A percentile compares a stretch with the other conserved stretches of the same genome.
Conservation (phyloP, 92 coral and sea anemone species). For the Palythoa grandiflora region DNA sequence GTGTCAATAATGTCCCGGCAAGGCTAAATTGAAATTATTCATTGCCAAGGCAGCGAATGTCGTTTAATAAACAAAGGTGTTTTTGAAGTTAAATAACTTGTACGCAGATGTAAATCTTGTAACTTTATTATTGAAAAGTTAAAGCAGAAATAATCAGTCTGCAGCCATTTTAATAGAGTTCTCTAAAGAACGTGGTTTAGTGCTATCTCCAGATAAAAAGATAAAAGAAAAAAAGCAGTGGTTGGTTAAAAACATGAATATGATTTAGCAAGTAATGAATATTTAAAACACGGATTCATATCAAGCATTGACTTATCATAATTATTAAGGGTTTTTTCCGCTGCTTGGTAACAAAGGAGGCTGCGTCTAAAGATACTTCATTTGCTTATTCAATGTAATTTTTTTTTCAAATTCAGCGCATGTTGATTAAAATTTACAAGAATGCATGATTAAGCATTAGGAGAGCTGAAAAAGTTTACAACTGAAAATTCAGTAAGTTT, state of each 20-base stretch:
- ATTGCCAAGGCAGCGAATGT: background rate
- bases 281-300: background rate
- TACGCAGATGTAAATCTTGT: no score
- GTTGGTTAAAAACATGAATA: background rate
- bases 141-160: no score
- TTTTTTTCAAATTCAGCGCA: background rate
- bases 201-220: no score
- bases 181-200: no score
- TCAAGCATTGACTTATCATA: background rate
- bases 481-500: background rate
- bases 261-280: background rate
- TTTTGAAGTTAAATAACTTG: no score
- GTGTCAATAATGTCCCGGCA: background rate
- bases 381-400: background rate
- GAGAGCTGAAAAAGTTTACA: background rate
- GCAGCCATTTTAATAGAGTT: no score
- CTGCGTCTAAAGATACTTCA: background rate
- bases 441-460: background rate
- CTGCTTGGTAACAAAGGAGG: background rate
- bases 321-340: background rate
- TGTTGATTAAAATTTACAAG: background rate
- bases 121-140: no score
- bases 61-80: no score
- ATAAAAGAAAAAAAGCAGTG: no score
- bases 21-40: background rate